Percentiles rank a stretch among this genome's conserved stretches.
These are phyloP conservation scores for Tamias sibiricus DNA, from an alignment of 2,113 vertebrate species.

Conservation along the genomic window DNA sequence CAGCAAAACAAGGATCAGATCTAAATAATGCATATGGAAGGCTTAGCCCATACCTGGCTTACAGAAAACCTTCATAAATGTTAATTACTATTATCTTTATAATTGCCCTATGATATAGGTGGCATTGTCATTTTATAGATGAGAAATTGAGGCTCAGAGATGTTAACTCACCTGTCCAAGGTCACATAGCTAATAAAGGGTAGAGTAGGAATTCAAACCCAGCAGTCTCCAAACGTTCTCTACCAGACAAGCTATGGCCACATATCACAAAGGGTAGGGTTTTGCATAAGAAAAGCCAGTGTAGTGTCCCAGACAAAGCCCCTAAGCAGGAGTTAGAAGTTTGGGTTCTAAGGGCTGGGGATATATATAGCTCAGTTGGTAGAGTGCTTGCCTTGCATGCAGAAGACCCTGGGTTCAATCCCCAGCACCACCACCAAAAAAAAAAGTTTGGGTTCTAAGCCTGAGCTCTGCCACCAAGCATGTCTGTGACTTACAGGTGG, in stretches of 20 bases:
- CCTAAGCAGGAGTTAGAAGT: background rate
- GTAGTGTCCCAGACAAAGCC: background rate
- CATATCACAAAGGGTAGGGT: background rate
- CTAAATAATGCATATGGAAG: background rate
- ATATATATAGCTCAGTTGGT: too few species aligned
- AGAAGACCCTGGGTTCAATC: too few species aligned
- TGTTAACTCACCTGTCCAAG: background rate
- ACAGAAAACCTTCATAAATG: background rate
- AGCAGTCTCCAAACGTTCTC: background rate
- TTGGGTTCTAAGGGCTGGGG: slow-evolving; percentile 26
- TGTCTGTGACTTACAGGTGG: background rate
- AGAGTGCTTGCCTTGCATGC: too few species aligned
- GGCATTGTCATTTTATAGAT: background rate
- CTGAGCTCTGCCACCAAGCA: slow-evolving; percentile 33
- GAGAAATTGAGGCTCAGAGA: slow-evolving; percentile 27
- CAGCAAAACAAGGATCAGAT: background rate
- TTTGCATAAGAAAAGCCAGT: slow-evolving; percentile 19
- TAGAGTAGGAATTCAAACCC: background rate
- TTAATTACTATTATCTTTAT: background rate
- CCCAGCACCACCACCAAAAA: too few species aligned
- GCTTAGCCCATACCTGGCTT: background rate
- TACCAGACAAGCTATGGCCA: background rate
- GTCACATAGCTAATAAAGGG: slow-evolving; percentile 41
- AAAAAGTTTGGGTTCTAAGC: slow-evolving; percentile 32
- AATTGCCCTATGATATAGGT: background rate